Evolutionary conservation across 2,888 invertebrate genomes (phyloP), one percentile per base, ranked within the genome.

Genomic region (Acronicta leporina): DNA sequence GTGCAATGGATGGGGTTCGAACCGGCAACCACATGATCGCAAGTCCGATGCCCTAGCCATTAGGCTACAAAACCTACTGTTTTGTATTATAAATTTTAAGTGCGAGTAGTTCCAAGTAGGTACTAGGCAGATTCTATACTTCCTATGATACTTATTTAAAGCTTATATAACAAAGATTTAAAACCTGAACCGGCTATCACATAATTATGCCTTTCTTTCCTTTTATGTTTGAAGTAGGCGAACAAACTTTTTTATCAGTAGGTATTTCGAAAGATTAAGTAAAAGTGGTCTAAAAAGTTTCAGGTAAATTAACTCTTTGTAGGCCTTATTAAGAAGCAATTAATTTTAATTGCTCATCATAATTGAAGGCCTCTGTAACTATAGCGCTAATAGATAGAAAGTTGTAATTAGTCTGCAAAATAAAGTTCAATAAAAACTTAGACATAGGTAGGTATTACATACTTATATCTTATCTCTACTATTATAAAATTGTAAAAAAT

Each of bases 311-410:
- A 63, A 63, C 57, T 52, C 52, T 48, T 51, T 46, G 55, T 55
- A 15, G 63, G 42, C 43, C 54, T 65, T 63, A 52, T 64, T 50
- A 65, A 41, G 40, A 47, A 47, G 42, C 46, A 41, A 62, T 74
- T 70, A 67, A 63, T 49, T 63, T 65, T 66, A 55, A 66, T 55
- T 38, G 16, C 3, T 41, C 30, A 20, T 40, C 9, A 20, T 58
- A 56, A 51, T 64, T 64, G n/a, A 48, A 54, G 14, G 25, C 20
- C 41, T 10, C 35, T 43, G 25, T 35, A 54, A 40, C 35, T 41
- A 50, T 46, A 40, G 53, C 14, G 15, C 14, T 64, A 14, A 51
- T 48, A n/a, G 49, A 14, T 44, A n/a, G 40, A 43, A 65, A 50
- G 10, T 14, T 20, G n/a, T 49, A 27, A 30, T 51, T 10, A 43